phyloP scores from a whole-genome alignment of 2,113 vertebrate genomes.

The Pongo pygmaeus region DNA sequence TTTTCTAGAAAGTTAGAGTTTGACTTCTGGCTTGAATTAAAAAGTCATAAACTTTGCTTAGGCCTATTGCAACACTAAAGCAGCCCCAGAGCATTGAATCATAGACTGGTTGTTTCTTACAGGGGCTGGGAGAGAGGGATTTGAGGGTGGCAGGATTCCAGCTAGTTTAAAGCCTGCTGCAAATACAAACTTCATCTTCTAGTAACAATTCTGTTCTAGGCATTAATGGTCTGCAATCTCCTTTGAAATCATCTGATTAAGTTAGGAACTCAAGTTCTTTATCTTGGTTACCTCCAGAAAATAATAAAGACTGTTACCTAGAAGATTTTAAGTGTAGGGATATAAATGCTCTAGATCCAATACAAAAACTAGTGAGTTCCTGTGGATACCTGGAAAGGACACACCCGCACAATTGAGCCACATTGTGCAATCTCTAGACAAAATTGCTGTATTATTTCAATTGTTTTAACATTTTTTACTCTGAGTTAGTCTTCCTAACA shows the following conservation, averaged over 20 bases:
- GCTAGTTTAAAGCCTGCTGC: neutral
- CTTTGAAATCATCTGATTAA: neutral
- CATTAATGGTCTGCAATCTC: neutral
- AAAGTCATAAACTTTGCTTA: neutral
- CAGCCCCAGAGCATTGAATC: neutral
- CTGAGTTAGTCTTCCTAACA: neutral
- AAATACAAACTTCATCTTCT: neutral
- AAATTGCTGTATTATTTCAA: neutral
- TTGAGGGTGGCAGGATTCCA: neutral
- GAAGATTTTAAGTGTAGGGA: neutral
- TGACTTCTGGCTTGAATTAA: neutral
- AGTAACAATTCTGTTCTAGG: neutral
- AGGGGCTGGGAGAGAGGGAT: neutral
- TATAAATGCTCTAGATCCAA: neutral
- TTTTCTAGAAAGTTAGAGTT: neutral
- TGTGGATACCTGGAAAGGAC: neutral
- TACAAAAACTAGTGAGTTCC: neutral
- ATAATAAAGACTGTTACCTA: neutral
- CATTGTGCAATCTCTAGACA: neutral
- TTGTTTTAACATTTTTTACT: neutral
- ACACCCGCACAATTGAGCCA: neutral
- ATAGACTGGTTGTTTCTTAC: neutral
- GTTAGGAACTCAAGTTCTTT: neutral
- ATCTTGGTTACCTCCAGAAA: neutral
- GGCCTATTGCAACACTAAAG: neutral